Evolutionary conservation across 1,140 invertebrate species (phyloP), one percentile per base, ranked within the genome.

Genomic region (Sminthurinus signatus): DNA sequence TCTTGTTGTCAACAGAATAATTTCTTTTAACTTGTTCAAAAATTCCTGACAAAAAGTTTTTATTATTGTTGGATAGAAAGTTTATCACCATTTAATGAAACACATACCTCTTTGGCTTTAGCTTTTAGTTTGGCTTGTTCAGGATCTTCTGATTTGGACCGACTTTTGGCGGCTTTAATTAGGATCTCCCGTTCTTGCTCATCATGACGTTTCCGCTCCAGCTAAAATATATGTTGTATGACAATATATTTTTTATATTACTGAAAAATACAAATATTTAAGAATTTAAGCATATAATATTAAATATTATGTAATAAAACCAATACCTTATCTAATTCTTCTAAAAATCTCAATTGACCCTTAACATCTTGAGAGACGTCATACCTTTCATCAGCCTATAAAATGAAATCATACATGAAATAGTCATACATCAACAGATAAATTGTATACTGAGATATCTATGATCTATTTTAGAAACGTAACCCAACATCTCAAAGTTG

Each of bases 41-140:
- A n/a, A n/a, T n/a, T n/a, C n/a, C n/a, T n/a, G n/a, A n/a, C n/a
- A n/a, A n/a, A n/a, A n/a, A n/a, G n/a, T n/a, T n/a, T n/a, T n/a
- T n/a, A n/a, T n/a, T n/a, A n/a, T n/a, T n/a, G n/a, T n/a, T n/a
- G n/a, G n/a, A n/a, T n/a, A n/a, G n/a, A n/a, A n/a, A n/a, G n/a
- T n/a, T n/a, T n/a, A n/a, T n/a, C 31, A 14, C 14, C 60, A 61
- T 27, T 19, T 23, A n/a, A 27, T 2, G 15, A 21, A 21, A 23
- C 1, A 39, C 70, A 73, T 77, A 86, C 86, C 79, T 88, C 87
- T 82, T 87, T 90, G 72, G 91, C 92, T 80, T 95, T 96, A 46
- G 93, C 92, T 81, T 98, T 98, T 62, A 98, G 80, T 77, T 97
- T 97, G 0, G 91, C 87, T 78, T 98, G 93, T 76, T 98, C 95